Evolutionary conservation across 2,113 vertebrate species (phyloP), one percentile per base, ranked within the genome.

Genomic region (Psophia crepitans): DNA sequence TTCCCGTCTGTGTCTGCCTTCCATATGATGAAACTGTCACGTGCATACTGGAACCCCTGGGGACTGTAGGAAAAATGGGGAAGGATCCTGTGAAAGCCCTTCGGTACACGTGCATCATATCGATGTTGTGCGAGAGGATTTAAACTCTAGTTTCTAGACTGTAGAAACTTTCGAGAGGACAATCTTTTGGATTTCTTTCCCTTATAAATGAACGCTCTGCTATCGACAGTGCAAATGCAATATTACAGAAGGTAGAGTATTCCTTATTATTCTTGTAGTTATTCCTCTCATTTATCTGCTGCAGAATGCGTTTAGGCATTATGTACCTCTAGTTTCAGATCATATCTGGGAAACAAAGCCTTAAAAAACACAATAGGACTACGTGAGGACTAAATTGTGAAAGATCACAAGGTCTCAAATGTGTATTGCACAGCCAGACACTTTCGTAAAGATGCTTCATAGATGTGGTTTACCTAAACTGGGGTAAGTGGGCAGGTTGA

Each of bases 11-110:
- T 18, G 7, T 14, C 24, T 71, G 8, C 14, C 12, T 22, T 80
- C 30, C 21, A 8, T 3, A 0, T 17, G 12, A 32, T 1, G 2
- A n/a, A 49, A 37, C 3, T 12, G 20, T 12, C 0, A 0, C 11
- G 12, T 54, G 22, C 1, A 0, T 32, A 16, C 8, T 0, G 1
- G 35, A 84, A 54, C 10, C 9, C 19, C 9, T 23, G 5, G 8
- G 7, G 2, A n/a, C 5, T 35, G 23, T 26, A 57, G 17, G 0
- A 14, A 46, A 79, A 73, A 8, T 8, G 23, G 20, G 20, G 21
- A 37, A 28, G 5, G 3, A 5, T 24, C 19, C 14, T 18, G 4
- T 23, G 46, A 53, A 49, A 18, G 12, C 8, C 1, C 0, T 1
- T 6, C 5, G 16, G 9, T 73, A 51, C 8, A 12, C 1, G 1